These are phyloP conservation scores for Stictonetta naevosa DNA, from an alignment of 2,113 vertebrate genomes.

Conservation along the genomic window DNA sequence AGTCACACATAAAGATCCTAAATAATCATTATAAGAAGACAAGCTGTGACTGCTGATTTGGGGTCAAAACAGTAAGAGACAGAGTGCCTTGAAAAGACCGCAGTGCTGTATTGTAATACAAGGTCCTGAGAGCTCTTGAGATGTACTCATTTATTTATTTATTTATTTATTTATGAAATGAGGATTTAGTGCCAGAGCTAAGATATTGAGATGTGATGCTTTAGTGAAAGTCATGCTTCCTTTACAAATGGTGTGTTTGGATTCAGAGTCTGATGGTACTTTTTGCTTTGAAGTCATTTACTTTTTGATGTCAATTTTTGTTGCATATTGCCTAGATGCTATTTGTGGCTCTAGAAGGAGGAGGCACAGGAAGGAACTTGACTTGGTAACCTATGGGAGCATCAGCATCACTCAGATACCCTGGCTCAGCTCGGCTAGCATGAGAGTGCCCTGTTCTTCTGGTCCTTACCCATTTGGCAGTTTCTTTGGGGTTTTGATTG, in stretches of 20 bases:
- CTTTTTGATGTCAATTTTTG: not conserved
- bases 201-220: not conserved
- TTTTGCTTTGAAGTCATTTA: not conserved
- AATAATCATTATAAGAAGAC: not conserved
- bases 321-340: not conserved
- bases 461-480: not conserved
- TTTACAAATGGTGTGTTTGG: not conserved
- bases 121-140: not conserved
- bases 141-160: not conserved
- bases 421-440: not conserved
- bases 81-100: not conserved
- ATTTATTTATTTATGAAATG: not conserved
- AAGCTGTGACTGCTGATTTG: not conserved
- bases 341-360: not conserved
- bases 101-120: not conserved
- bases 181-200: not conserved
- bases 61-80: not conserved
- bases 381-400: not conserved
- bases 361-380: not conserved
- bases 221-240: fast-evolving
- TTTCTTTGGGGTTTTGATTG: not conserved
- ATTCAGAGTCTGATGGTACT: not conserved
- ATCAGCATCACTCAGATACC: not conserved
- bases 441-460: not conserved
- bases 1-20: not conserved